Evolutionary conservation across 2,797 vertebrate species (phyloP).

Genomic region (Esox masquinongy): DNA sequence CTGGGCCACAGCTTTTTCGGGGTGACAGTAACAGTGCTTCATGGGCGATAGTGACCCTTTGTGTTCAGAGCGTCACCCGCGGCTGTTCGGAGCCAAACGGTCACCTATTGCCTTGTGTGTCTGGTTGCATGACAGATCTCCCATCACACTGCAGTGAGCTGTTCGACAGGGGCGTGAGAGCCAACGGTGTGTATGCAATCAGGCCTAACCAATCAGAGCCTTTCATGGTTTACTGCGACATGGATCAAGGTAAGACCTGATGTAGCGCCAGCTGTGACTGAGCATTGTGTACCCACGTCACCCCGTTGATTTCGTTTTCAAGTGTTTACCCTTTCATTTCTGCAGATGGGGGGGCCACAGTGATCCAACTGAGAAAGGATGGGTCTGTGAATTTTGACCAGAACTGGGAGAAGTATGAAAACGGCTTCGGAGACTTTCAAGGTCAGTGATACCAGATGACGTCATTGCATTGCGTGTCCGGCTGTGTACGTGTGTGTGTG

Average conservation of each 20-base stretch:
- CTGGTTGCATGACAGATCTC: conserved; percentile 64
- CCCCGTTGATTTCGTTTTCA: neutral
- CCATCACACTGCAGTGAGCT: conserved; percentile 82
- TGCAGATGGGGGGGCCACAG: conserved; percentile 79
- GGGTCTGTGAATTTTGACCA: conserved; percentile 89
- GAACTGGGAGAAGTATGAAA: conserved; percentile 84
- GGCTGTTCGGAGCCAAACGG: no score
- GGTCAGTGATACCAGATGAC: conserved; percentile 67
- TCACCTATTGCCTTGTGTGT: neutral
- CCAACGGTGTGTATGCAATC: conserved; percentile 81
- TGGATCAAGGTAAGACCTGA: conserved; percentile 77
- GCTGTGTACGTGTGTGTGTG: neutral
- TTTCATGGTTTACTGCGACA: conserved; percentile 86
- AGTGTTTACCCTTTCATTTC: neutral
- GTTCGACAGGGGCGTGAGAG: conserved; percentile 69
- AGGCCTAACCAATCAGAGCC: conserved; percentile 75
- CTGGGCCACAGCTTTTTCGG: no score
- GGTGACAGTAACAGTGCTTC: no score
- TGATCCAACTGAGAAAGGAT: conserved; percentile 83
- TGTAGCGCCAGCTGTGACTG: neutral
- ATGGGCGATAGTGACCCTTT: no score
- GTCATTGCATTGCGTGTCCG: neutral
- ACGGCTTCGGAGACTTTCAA: conserved; percentile 86
- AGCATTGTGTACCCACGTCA: neutral
- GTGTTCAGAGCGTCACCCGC: no score